A percentile compares a stretch with the other conserved stretches of the same genome.
Conservation (phyloP, 2,797 vertebrate species). For the Rhabdophis nuchalis region DNA sequence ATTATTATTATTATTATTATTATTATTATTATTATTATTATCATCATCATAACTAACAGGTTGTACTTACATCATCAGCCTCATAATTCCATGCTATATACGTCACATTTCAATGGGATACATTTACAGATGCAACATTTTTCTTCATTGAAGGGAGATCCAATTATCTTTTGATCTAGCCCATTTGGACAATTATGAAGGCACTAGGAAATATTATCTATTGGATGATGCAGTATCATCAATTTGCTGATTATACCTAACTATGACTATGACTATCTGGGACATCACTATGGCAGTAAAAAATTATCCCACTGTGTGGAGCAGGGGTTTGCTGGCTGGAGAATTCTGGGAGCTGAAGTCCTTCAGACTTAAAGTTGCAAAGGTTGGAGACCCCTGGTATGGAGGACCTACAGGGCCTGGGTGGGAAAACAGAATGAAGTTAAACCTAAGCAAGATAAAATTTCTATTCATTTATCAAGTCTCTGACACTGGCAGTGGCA, state of each 20-base stretch:
- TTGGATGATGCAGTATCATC: neutral
- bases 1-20: too few relatives aligned
- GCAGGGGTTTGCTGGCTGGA: too few relatives aligned
- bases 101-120: neutral
- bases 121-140: neutral
- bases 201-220: neutral
- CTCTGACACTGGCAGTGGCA: neutral
- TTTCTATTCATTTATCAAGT: neutral
- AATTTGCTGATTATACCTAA: neutral
- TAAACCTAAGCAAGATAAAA: neutral
- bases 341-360: too few relatives aligned
- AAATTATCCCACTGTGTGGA: neutral
- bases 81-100: neutral
- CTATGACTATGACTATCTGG: neutral
- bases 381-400: too few relatives aligned
- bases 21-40: too few relatives aligned
- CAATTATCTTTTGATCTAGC: neutral
- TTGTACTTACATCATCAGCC: neutral
- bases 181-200: neutral
- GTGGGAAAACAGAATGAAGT: neutral
- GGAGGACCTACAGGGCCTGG: neutral
- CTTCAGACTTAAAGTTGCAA: too few relatives aligned
- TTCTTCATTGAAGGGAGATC: neutral
- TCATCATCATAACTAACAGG: neutral
- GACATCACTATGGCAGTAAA: neutral